These are phyloP conservation scores for Cephus sareptanus DNA, from an alignment of 2,888 invertebrate genomes.

Conservation along the genomic window DNA sequence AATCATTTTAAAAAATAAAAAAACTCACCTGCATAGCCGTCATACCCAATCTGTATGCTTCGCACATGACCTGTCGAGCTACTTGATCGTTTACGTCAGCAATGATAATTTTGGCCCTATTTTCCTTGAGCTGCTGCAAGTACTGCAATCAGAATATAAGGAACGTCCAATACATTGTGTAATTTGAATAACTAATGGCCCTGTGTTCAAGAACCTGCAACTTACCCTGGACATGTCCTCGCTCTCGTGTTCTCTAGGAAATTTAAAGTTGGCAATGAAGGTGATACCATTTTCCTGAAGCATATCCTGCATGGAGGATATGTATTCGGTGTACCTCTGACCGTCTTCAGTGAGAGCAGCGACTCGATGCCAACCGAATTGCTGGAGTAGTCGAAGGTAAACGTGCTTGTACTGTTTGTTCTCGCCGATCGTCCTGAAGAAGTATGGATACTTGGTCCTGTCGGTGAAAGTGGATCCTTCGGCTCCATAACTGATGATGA, in stretches of 20 bases:
- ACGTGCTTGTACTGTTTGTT: constrained; percentile 78
- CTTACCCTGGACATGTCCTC: constrained; percentile 72
- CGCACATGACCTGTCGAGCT: constrained; percentile 83
- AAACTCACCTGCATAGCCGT: constrained; percentile 67
- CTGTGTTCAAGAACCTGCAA: constrained; percentile 13
- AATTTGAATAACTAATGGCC: neutral
- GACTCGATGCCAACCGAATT: constrained; percentile 76
- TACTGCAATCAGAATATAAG: constrained; percentile 66
- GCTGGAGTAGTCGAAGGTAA: constrained; percentile 72
- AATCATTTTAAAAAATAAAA: neutral
- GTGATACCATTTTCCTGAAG: constrained; percentile 73
- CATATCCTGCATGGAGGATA: constrained; percentile 76
- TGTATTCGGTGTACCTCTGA: constrained; percentile 82
- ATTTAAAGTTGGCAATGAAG: constrained; percentile 77
- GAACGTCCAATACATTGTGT: neutral
- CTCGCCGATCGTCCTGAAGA: constrained; percentile 84
- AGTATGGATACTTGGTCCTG: constrained; percentile 78
- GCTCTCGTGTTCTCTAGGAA: constrained; percentile 71
- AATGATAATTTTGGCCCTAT: constrained; percentile 80
- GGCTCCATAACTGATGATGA: constrained; percentile 83
- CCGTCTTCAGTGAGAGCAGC: constrained; percentile 84
- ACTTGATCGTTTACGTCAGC: constrained; percentile 82
- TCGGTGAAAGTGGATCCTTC: constrained; percentile 80
- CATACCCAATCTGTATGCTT: constrained; percentile 79
- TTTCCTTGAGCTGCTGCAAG: constrained; percentile 73